Evolutionary conservation across 2,797 vertebrate genomes (phyloP).

Genomic region (Amblyopsis hoosieri): DNA sequence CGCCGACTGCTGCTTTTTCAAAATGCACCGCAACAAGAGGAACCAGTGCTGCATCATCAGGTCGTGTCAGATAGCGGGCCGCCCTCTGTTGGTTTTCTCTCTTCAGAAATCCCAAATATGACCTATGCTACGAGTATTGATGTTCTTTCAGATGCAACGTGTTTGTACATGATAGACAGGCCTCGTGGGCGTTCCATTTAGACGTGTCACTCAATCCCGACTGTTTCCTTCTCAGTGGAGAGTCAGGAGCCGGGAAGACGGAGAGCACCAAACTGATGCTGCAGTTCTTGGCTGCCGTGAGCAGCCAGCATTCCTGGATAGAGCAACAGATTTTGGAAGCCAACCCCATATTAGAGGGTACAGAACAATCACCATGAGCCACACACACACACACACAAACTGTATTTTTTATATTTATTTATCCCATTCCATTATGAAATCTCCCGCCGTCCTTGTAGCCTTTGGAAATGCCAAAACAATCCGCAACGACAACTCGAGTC

Average conservation of each 20-base stretch:
- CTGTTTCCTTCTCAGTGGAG: slow-evolving; percentile 80
- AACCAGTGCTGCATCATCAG: slow-evolving; percentile 97
- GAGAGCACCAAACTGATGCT: slow-evolving; percentile 95
- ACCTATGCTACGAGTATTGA: too few relatives aligned
- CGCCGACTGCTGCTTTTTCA: slow-evolving; percentile 94
- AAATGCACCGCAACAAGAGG: slow-evolving; percentile 86
- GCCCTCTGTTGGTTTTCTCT: not conserved
- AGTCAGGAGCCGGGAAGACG: slow-evolving; percentile 96
- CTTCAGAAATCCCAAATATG: not conserved
- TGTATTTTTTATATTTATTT: not conserved
- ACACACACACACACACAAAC: not conserved
- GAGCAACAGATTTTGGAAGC: slow-evolving; percentile 96
- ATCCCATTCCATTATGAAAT: not conserved
- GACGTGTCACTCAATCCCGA: not conserved
- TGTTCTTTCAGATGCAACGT: too few relatives aligned
- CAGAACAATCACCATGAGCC: not conserved
- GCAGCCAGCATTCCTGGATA: slow-evolving; percentile 93
- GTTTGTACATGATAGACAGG: too few relatives aligned
- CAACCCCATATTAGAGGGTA: slow-evolving; percentile 96
- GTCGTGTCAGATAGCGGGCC: slow-evolving; percentile 59
- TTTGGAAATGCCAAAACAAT: slow-evolving; percentile 98
- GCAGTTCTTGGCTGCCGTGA: slow-evolving; percentile 92
- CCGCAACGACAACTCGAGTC: slow-evolving; percentile 96
- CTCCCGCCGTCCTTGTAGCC: slow-evolving; percentile 68
- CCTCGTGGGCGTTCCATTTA: not conserved